These are phyloP conservation scores for Oxyura jamaicensis DNA, from an alignment of 2,113 vertebrate species.

Conservation along the genomic window DNA sequence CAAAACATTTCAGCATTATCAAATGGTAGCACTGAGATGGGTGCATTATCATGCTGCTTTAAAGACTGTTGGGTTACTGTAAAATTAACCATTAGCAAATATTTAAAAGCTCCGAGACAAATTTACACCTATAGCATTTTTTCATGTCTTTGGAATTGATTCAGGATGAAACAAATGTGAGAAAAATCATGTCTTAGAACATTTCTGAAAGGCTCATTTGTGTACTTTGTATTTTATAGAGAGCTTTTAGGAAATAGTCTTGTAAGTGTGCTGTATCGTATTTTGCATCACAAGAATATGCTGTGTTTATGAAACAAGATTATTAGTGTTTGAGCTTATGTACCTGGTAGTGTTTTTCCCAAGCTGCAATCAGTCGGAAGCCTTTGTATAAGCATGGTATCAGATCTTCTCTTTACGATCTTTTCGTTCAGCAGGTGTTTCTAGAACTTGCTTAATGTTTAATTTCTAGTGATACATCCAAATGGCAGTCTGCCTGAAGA, in stretches of 20 bases:
- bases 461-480: background rate
- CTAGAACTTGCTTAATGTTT: background rate
- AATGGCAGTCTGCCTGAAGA: background rate
- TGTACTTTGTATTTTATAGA: background rate
- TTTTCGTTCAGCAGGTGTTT: background rate
- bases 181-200: background rate
- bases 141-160: background rate
- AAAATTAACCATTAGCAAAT: slow-evolving; percentile 4
- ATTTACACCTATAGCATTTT: background rate
- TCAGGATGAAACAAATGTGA: background rate
- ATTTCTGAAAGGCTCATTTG: background rate
- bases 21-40: background rate
- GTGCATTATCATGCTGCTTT: background rate
- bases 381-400: background rate
- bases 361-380: background rate
- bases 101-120: background rate
- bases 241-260: background rate
- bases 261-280: background rate
- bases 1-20: slow-evolving; percentile 35
- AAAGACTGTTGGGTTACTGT: background rate
- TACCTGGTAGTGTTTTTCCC: background rate
- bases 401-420: background rate
- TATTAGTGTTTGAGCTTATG: background rate
- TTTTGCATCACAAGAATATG: background rate
- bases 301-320: slow-evolving; percentile 11